These are phyloP conservation scores for Gephyroberyx darwinii DNA, from an alignment of 2,797 vertebrate species.

Conservation along the genomic window DNA sequence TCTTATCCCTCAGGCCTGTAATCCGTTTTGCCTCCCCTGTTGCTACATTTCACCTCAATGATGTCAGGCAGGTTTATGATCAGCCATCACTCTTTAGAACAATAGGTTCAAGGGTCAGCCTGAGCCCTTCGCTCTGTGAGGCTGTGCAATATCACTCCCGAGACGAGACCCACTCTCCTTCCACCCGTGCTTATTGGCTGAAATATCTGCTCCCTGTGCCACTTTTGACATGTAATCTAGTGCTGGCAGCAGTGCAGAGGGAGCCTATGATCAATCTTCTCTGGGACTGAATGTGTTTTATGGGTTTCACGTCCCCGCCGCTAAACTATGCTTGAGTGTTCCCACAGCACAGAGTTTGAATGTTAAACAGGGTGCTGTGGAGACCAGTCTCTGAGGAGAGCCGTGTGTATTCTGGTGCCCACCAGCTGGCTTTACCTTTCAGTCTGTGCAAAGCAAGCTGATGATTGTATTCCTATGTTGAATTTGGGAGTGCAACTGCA, in stretches of 20 bases:
- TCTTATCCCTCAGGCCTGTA: conserved; percentile 58
- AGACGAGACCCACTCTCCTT: conserved; percentile 43
- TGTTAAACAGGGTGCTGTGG: conserved; percentile 56
- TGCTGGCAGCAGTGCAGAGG: conserved; percentile 54
- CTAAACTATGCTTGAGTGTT: conserved; percentile 68
- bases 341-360: conserved; percentile 48
- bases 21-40: conserved; percentile 65
- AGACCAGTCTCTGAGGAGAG: conserved; percentile 29
- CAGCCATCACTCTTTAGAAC: conserved; percentile 77
- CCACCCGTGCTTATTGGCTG: conserved; percentile 65
- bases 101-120: conserved; percentile 72
- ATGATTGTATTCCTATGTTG: neutral
- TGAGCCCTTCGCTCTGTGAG: conserved; percentile 31
- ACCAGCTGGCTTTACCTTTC: conserved; percentile 36
- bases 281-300: conserved; percentile 66
- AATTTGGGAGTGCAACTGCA: neutral
- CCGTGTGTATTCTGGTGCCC: conserved; percentile 43
- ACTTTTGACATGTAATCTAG: conserved; percentile 80
- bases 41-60: conserved; percentile 69
- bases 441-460: conserved; percentile 12
- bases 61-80: conserved; percentile 74
- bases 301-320: conserved; percentile 58
- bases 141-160: conserved; percentile 60
- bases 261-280: conserved; percentile 66
- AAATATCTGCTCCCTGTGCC: conserved; percentile 74